Base-by-base conservation (phyloP, 2,888 invertebrate species). In the Pristionchus entomophagus region DNA sequence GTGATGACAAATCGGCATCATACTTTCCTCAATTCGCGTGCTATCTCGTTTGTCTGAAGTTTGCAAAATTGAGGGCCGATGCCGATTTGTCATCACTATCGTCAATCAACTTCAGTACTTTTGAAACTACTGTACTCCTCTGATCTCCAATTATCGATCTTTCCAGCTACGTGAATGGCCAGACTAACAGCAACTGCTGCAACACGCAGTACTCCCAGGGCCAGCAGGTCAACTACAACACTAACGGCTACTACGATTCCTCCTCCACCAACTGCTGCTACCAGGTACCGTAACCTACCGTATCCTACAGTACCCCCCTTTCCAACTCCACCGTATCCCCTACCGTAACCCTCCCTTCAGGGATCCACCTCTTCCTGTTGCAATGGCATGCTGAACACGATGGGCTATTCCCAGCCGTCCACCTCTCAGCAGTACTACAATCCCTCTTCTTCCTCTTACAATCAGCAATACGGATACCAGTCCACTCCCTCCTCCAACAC, bases 391-490 rank as follows among this genome's bases (percentile, higher is more conserved):
- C 41, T 82, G 38, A 82, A 82, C 29, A 38, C 82, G n/a, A 82
- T 82, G 6, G 82, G 82, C 0, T 82, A 82, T 41, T 82, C 82
- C 38, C 82, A 82, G 59, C 82, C 82, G 5, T 32, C 51, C 4
- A 29, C 51, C 17, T 41, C 38, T 45, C 38, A 73, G n/a, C 78
- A 80, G 41, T 80, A 80, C 78, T 51, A 80, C 78, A 32, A 26
- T 32, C 78, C 35, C 22, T 51, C 83, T 2, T 81, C 85, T 22
- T 78, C 56, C 53, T 53, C 65, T 73, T 65, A 86, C 80, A 80
- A 49, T 59, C 45, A 41, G 53, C 86, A 26, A 32, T 45, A 38
- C 32, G 51, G 77, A 26, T 56, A 53, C 62, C 35, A 80, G 22
- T 65, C 80, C 53, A 69, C 62, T 51, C 85, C 73, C 12, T 51